phyloP scores from a whole-genome alignment of 1,140 invertebrate genomes.

The Odontomachus brunneus region DNA sequence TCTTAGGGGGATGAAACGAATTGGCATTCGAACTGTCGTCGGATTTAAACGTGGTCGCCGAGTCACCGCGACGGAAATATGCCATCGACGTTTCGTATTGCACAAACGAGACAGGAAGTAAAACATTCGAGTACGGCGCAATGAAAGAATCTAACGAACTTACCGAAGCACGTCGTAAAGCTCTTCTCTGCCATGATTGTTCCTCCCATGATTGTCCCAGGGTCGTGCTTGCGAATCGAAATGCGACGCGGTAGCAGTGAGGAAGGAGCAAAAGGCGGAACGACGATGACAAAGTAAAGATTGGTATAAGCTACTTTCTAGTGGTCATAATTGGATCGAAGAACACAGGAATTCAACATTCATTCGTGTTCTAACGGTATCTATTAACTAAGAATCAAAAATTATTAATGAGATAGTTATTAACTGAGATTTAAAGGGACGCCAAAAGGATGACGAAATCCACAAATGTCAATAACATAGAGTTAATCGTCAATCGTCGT shows the following conservation, averaged over 20 bases:
- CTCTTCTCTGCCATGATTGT: constrained; percentile 63
- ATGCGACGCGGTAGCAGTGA: constrained; percentile 43
- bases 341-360: constrained; percentile 49
- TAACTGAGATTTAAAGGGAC: too few relatives aligned
- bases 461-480: too few relatives aligned
- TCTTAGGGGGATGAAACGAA: constrained; percentile 68
- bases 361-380: constrained; percentile 43
- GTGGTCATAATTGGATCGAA: constrained; percentile 56
- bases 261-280: constrained; percentile 42
- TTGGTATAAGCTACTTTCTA: constrained; percentile 47
- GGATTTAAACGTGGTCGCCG: constrained; percentile 56
- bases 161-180: constrained; percentile 68
- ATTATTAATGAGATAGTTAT: too few relatives aligned
- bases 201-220: neutral
- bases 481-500: too few relatives aligned
- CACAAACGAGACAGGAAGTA: constrained; percentile 23
- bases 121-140: constrained; percentile 55
- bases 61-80: constrained; percentile 34
- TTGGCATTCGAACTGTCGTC: constrained; percentile 68
- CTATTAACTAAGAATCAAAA: neutral
- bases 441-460: too few relatives aligned
- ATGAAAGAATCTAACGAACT: constrained; percentile 70
- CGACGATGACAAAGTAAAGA: constrained; percentile 47
- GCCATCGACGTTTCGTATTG: constrained; percentile 4
- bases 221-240: constrained; percentile 59